Conservation (phyloP, 2,888 invertebrate genomes). For the Eubasilissa splendida region DNA sequence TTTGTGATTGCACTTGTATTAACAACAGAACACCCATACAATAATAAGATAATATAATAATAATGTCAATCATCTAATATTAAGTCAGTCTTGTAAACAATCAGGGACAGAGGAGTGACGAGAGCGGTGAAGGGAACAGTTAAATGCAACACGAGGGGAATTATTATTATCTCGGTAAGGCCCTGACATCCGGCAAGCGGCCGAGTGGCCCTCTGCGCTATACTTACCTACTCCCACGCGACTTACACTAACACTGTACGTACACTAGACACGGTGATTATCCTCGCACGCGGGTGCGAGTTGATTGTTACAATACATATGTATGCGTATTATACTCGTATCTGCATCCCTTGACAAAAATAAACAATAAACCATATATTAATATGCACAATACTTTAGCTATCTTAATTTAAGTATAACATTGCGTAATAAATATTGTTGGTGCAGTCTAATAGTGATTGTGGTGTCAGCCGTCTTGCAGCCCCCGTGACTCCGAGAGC, state of each 20-base stretch:
- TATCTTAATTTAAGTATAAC: constrained; percentile 57
- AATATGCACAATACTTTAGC: constrained; percentile 50
- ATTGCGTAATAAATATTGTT: constrained; percentile 58
- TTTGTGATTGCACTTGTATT: constrained; percentile 56
- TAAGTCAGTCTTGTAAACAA: constrained; percentile 59
- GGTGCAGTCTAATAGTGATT: constrained; percentile 58
- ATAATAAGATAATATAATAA: constrained; percentile 51
- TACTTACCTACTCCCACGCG: constrained; percentile 2
- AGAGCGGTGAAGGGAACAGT: constrained; percentile 27
- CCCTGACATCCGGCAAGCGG: constrained; percentile 49
- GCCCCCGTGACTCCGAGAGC: constrained; percentile 37
- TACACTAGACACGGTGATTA: constrained; percentile 7
- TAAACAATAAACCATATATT: constrained; percentile 12
- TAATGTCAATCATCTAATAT: constrained; percentile 54
- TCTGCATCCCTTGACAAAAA: constrained; percentile 37
- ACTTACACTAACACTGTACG: constrained; percentile 36
- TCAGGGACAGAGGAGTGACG: constrained; percentile 55
- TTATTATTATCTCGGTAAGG: constrained; percentile 57
- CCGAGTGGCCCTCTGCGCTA: constrained; percentile 41
- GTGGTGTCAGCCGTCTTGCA: constrained; percentile 52
- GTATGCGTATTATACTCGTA: constrained; percentile 55
- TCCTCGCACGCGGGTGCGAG: constrained; percentile 31
- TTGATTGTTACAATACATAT: constrained; percentile 55
- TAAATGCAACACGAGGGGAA: constrained; percentile 46
- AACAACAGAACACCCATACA: constrained; percentile 56